phyloP scores from a whole-genome alignment of 2,888 invertebrate genomes.

The Dioctria linearis region DNA sequence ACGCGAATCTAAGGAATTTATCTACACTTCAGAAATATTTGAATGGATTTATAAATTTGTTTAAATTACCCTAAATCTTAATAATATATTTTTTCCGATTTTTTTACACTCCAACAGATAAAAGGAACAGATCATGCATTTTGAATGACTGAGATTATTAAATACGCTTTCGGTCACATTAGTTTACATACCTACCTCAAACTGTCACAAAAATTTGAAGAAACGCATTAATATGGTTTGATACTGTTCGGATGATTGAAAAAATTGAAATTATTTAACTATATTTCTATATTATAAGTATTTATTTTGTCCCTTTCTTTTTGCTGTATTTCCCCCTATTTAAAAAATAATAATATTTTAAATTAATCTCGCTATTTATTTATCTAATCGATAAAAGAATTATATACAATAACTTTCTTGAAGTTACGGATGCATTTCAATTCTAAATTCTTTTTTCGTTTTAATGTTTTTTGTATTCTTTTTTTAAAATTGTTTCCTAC shows the following conservation, averaged over 20 bases:
- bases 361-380: conserved; percentile 24
- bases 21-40: conserved; percentile 57
- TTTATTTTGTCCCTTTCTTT: conserved; percentile 6
- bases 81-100: conserved; percentile 13
- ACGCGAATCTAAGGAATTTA: conserved; percentile 44
- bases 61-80: conserved; percentile 53
- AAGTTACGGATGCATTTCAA: conserved; percentile 45
- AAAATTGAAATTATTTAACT: conserved; percentile 41
- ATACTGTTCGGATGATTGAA: conserved; percentile 42
- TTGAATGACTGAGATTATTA: conserved; percentile 51
- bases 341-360: conserved; percentile 25
- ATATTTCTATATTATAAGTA: conserved; percentile 11
- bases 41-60: conserved; percentile 59
- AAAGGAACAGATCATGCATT: conserved; percentile 52
- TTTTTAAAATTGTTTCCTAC: background rate
- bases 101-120: conserved; percentile 43
- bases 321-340: conserved; percentile 14
- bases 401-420: conserved; percentile 20
- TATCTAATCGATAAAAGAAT: conserved; percentile 34
- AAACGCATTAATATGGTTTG: conserved; percentile 45
- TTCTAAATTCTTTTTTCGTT: conserved; percentile 46
- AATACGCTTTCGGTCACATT: conserved; percentile 55
- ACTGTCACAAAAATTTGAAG: conserved; percentile 40
- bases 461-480: background rate
- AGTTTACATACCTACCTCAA: conserved; percentile 49